A percentile compares a stretch with the other conserved stretches of the same genome.
These are phyloP conservation scores for Lepidocyrtinus sp. DNA, from an alignment of 2,888 invertebrate species.

Conservation along the genomic window DNA sequence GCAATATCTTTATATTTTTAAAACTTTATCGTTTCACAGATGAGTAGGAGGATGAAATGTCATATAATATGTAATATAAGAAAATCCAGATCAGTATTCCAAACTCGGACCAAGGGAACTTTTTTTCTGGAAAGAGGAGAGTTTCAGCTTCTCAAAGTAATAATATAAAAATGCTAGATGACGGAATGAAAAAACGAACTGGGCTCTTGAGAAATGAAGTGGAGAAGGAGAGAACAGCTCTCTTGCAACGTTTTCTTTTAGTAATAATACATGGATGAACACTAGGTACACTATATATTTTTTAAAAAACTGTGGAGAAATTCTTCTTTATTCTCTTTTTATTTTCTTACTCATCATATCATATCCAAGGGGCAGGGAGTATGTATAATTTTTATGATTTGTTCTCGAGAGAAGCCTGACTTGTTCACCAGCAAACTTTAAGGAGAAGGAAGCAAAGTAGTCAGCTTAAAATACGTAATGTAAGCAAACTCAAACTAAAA, in stretches of 20 bases:
- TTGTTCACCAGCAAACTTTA: neutral
- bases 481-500: constrained; percentile 51
- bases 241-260: constrained; percentile 46
- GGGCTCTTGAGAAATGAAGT: constrained; percentile 69
- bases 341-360: too few species aligned
- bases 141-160: constrained; percentile 41
- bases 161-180: constrained; percentile 67
- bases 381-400: too few species aligned
- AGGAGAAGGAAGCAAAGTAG: constrained; percentile 18
- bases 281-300: too few species aligned
- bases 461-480: constrained; percentile 44
- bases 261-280: constrained; percentile 53
- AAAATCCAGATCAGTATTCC: constrained; percentile 49
- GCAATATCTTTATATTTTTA: too few species aligned
- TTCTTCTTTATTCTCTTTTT: too few species aligned
- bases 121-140: constrained; percentile 56
- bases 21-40: too few species aligned
- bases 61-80: too few species aligned
- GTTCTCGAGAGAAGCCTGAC: too few species aligned
- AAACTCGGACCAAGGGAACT: constrained; percentile 61
- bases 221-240: constrained; percentile 52
- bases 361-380: too few species aligned
- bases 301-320: too few species aligned
- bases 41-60: too few species aligned
- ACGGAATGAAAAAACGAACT: constrained; percentile 64